Conservation (phyloP, 2,888 invertebrate genomes). For the Panopea generosa region DNA sequence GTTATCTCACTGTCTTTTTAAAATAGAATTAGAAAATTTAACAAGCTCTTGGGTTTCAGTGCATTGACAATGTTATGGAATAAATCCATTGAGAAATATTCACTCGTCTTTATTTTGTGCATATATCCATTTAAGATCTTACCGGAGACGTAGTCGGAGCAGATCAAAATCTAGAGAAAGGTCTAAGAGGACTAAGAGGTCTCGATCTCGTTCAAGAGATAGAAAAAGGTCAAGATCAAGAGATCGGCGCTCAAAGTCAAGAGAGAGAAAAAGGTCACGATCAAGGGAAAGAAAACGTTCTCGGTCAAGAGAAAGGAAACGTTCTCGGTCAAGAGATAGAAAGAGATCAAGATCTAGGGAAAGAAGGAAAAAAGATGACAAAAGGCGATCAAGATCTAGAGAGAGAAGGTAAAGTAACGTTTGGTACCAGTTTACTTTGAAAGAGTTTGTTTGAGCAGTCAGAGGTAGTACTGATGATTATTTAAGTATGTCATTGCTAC, state of each 20-base stretch:
- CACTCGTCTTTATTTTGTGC: too few relatives aligned
- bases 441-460: too few relatives aligned
- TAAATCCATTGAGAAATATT: too few relatives aligned
- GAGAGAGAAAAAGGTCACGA: conserved; percentile 64
- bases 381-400: conserved; percentile 72
- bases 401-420: conserved; percentile 62
- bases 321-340: conserved; percentile 74
- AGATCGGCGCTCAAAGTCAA: conserved; percentile 64
- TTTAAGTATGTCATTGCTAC: too few relatives aligned
- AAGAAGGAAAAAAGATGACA: conserved; percentile 65
- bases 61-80: too few relatives aligned
- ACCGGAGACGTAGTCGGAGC: conserved; percentile 63
- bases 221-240: conserved; percentile 63
- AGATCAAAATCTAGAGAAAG: conserved; percentile 70
- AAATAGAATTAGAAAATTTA: too few relatives aligned
- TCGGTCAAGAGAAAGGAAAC: conserved; percentile 73
- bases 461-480: too few relatives aligned
- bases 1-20: too few relatives aligned
- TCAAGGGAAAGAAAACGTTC: conserved; percentile 69
- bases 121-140: conserved; percentile 66
- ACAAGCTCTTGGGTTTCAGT: too few relatives aligned
- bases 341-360: conserved; percentile 74
- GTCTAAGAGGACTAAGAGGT: conserved; percentile 51
- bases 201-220: conserved; percentile 39
- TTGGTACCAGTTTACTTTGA: too few relatives aligned